Percentiles rank a stretch among this genome's conserved stretches.
These are phyloP conservation scores for Glyptemys insculpta DNA, from an alignment of 2,797 vertebrate species.

Conservation along the genomic window DNA sequence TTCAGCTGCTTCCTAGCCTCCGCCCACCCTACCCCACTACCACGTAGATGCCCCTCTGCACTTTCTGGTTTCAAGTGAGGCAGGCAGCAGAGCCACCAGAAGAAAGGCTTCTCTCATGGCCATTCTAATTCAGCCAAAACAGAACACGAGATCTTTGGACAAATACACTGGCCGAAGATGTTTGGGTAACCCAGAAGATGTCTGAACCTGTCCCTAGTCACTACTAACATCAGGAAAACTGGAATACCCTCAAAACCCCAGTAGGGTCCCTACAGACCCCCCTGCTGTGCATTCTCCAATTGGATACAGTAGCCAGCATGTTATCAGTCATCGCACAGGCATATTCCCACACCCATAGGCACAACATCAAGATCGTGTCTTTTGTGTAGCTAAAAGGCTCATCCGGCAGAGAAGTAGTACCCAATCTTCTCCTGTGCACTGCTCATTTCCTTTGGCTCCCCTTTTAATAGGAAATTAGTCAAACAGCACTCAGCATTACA, in stretches of 20 bases:
- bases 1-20: too few relatives aligned
- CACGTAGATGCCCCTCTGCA: not conserved
- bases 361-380: fast-evolving
- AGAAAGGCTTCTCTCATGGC: not conserved
- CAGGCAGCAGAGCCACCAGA: not conserved
- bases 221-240: not conserved
- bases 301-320: not conserved
- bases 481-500: fast-evolving
- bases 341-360: not conserved
- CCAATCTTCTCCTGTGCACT: fast-evolving
- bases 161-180: not conserved
- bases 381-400: not conserved
- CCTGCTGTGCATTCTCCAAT: not conserved
- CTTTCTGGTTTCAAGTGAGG: not conserved
- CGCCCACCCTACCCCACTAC: not conserved
- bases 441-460: not conserved
- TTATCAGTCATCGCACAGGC: not conserved
- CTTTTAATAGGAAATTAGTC: too few relatives aligned
- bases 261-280: not conserved
- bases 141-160: not conserved
- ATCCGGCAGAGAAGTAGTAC: not conserved
- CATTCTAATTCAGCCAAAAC: not conserved
- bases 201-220: not conserved
- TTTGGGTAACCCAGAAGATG: not conserved
- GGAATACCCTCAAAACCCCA: not conserved